Percentiles rank a stretch among this genome's conserved stretches.
phyloP scores from a whole-genome alignment of 2,888 invertebrate species.

The Troides aeacus region DNA sequence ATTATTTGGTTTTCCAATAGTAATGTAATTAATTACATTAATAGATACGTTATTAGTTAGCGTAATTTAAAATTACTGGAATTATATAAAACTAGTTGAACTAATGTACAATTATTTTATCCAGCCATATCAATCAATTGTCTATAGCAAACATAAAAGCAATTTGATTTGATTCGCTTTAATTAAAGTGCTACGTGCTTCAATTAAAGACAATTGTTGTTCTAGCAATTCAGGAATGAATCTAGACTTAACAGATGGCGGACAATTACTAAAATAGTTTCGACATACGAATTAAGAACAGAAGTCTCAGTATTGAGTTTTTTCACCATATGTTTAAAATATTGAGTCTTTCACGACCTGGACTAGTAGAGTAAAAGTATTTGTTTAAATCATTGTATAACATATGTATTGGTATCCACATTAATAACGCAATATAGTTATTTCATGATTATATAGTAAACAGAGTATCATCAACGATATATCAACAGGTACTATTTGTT shows the following conservation, averaged over 20 bases:
- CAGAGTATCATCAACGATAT: neutral
- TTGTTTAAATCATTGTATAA: no score
- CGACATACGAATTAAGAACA: neutral
- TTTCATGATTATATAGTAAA: neutral
- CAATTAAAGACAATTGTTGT: slow-evolving; percentile 31
- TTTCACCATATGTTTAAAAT: no score
- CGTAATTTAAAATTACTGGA: no score
- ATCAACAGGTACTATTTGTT: neutral
- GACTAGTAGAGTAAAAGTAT: no score
- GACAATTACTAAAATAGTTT: slow-evolving; percentile 15
- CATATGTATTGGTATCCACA: no score
- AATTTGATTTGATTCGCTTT: slow-evolving; percentile 27
- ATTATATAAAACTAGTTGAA: slow-evolving; percentile 2
- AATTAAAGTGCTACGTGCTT: slow-evolving; percentile 25
- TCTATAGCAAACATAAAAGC: slow-evolving; percentile 13
- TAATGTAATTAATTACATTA: neutral
- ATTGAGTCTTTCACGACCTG: no score
- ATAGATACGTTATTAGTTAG: neutral
- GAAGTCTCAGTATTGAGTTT: neutral
- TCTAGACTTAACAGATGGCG: slow-evolving; percentile 26
- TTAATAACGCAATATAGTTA: no score
- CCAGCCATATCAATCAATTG: slow-evolving; percentile 13
- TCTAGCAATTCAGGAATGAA: slow-evolving; percentile 22
- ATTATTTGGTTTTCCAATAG: neutral
- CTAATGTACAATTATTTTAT: slow-evolving; percentile 3